Base-by-base conservation (phyloP, 2,888 invertebrate species). In the Lissonota sp. region DNA sequence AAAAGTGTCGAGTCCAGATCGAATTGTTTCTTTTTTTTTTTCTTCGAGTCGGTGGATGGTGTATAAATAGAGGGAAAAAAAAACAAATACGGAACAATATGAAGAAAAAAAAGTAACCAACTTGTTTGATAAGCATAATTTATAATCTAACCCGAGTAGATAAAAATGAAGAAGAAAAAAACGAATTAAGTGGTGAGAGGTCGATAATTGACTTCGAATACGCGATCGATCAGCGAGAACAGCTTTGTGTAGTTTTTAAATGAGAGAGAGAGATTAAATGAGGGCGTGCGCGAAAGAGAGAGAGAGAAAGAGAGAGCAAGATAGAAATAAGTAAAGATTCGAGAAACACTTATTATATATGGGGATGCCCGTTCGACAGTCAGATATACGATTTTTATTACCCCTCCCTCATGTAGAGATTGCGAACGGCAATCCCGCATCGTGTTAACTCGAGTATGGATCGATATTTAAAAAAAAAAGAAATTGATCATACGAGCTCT, bases 61-160 rank as follows among this genome's bases (percentile, higher is more conserved):
- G 74, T 67, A 67, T 67, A 63, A 63, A 16, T 10, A 63, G 26
- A 63, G 46, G 46, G 46, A 63, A 46, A 46, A 44, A 66, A 39
- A 66, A 64, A 37, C 26, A 46, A 49, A 49, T 37, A 42, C 5
- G 37, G 37, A 37, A 42, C 12, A 37, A 46, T 44, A 57, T 1
- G 69, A 85, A 86, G 86, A 84, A 66, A 82, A 81, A 57, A 80
- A 74, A 67, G 70, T 83, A 81, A 81, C 79, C 79, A 83, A 84
- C 74, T 77, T 84, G 87, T 88, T 88, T 88, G 87, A 90, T 90
- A 88, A 88, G 87, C 88, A 85, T 90, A 89, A 90, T 87, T 91
- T 90, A 74, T 78, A 88, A 90, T 90, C 90, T 89, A 84, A 85
- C 85, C 86, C 83, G 87, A 83, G 60, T 40, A 73, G 12, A 49